phyloP scores from a whole-genome alignment of 2,113 vertebrate species.

The Oncorhynchus keta region DNA sequence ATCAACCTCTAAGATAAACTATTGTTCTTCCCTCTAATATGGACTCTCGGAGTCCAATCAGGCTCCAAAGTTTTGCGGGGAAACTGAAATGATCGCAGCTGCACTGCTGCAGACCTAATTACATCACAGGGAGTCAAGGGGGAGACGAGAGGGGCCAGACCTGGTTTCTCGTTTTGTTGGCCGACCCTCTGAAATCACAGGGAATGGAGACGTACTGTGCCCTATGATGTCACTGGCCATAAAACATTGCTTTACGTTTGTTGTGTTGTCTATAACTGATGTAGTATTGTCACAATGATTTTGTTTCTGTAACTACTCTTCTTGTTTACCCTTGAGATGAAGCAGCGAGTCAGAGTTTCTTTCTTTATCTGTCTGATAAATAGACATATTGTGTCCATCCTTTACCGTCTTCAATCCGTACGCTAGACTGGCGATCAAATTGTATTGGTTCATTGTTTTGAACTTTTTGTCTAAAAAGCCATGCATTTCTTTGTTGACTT shows the following conservation, averaged over 20 bases:
- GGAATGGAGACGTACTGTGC: background rate
- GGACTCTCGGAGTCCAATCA: slow-evolving; percentile 52
- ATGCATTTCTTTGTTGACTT: background rate
- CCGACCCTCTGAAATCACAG: background rate
- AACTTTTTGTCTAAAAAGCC: background rate
- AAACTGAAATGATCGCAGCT: slow-evolving; percentile 2
- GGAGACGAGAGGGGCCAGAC: background rate
- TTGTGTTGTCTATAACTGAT: background rate
- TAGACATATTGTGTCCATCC: background rate
- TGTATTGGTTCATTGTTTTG: background rate
- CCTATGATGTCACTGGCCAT: background rate
- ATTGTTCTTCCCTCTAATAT: slow-evolving; percentile 72
- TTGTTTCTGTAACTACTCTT: background rate
- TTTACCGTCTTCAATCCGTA: background rate
- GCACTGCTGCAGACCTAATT: background rate
- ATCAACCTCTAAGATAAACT: slow-evolving; percentile 64
- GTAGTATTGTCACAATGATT: background rate
- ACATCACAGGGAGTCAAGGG: background rate
- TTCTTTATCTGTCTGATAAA: background rate
- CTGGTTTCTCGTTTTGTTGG: background rate
- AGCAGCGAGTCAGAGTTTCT: background rate
- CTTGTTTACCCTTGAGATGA: background rate
- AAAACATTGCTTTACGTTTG: background rate
- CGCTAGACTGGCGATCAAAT: background rate
- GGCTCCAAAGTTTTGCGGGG: slow-evolving; percentile 31